phyloP scores from a whole-genome alignment of 1,140 invertebrate genomes.

The Procambarus clarkii region DNA sequence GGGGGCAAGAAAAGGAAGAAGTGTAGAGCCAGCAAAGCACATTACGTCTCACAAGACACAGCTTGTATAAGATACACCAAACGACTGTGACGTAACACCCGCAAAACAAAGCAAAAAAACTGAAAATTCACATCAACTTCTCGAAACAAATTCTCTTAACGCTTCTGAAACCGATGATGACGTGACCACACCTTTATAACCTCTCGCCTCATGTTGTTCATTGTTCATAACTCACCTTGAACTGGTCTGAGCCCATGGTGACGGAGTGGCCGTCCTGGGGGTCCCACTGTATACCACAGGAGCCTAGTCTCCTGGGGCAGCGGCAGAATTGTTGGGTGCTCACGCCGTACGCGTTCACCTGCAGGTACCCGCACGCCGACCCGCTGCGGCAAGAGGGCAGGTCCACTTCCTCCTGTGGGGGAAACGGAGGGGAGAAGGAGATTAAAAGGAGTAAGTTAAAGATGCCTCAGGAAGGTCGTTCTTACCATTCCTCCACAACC shows the following conservation, averaged over 20 bases:
- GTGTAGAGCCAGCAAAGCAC: too few relatives aligned
- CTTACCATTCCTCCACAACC: too few relatives aligned
- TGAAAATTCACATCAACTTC: too few relatives aligned
- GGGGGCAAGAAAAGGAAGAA: too few relatives aligned
- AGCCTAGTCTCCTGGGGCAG: conserved; percentile 71
- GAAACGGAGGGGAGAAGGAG: not conserved
- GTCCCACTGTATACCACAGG: conserved; percentile 75
- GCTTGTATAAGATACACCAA: too few relatives aligned
- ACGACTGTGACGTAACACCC: too few relatives aligned
- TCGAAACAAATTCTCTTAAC: too few relatives aligned
- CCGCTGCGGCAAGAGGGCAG: conserved; percentile 73
- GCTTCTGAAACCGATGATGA: too few relatives aligned
- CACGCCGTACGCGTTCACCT: conserved; percentile 75
- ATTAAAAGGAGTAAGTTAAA: too few relatives aligned
- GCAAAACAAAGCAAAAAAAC: not conserved
- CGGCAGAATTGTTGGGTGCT: conserved; percentile 74
- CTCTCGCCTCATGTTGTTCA: not conserved
- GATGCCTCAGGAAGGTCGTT: too few relatives aligned
- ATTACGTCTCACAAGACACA: too few relatives aligned
- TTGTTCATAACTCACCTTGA: conserved; percentile 75
- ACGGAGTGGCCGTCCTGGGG: conserved; percentile 75
- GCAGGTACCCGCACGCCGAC: conserved; percentile 75
- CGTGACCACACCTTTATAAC: too few relatives aligned
- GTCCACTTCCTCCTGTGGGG: conserved; percentile 38
- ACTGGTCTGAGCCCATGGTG: conserved; percentile 76